These are phyloP conservation scores for Crotalus horridus DNA, from an alignment of 2,113 vertebrate genomes.

Conservation along the genomic window DNA sequence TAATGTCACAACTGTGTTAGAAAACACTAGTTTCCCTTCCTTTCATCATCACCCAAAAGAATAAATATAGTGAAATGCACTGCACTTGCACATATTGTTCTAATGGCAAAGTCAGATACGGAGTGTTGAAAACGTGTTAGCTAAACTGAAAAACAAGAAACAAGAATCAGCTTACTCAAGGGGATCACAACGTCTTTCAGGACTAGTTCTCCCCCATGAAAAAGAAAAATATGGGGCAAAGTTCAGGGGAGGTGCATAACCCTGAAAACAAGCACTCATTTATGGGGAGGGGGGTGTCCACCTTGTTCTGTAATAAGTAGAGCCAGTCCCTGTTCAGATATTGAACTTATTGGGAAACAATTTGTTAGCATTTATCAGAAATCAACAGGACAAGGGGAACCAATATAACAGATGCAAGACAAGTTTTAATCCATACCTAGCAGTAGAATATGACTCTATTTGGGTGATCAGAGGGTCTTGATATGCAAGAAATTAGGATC, in stretches of 20 bases:
- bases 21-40: background rate
- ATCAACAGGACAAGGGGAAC: background rate
- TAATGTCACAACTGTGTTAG: background rate
- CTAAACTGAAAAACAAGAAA: background rate
- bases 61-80: background rate
- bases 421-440: background rate
- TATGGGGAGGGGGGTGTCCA: background rate
- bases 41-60: background rate
- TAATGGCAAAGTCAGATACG: background rate
- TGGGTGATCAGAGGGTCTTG: background rate
- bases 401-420: background rate
- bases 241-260: background rate
- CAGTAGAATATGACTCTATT: background rate
- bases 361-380: background rate
- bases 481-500: background rate
- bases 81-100: background rate
- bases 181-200: background rate
- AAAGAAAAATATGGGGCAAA: background rate
- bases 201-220: background rate
- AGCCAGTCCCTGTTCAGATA: background rate
- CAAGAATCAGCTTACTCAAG: background rate
- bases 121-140: background rate
- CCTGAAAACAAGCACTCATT: background rate
- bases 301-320: background rate
- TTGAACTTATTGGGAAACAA: background rate